Evolutionary conservation across 1,140 invertebrate species (phyloP).

Genomic region (Leguminivora glycinivorella): DNA sequence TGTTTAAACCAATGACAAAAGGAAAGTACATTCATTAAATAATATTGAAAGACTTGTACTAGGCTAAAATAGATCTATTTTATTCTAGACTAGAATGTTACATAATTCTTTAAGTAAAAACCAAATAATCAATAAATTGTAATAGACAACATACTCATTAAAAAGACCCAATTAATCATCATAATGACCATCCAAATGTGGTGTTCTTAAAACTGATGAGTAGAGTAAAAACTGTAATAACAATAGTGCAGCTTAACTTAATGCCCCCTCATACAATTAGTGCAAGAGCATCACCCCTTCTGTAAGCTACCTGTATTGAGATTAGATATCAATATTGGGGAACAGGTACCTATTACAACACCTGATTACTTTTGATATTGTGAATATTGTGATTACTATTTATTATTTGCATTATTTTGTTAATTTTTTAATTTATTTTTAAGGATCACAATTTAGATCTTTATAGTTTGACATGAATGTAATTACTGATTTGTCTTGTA

Average conservation of each 20-base stretch:
- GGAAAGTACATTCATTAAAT: neutral
- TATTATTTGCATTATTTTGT: too few species aligned
- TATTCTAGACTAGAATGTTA: neutral
- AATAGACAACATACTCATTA: neutral
- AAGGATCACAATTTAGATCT: too few species aligned
- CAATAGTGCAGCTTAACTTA: conserved; percentile 14
- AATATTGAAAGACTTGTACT: too few species aligned
- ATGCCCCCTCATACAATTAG: conserved; percentile 18
- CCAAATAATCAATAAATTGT: too few species aligned
- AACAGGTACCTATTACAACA: neutral
- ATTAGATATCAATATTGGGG: conserved; percentile 19
- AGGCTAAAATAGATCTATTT: neutral
- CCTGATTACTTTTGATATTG: neutral
- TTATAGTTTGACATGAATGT: too few species aligned
- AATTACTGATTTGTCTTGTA: too few species aligned
- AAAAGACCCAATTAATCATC: neutral
- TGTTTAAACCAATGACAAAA: neutral
- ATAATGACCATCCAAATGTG: neutral
- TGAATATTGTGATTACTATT: too few species aligned
- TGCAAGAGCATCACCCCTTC: conserved; percentile 16
- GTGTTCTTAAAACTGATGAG: neutral
- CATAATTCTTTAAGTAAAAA: neutral
- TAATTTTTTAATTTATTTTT: too few species aligned
- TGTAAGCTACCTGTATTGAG: conserved; percentile 12
- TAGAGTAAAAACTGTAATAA: neutral